Percentiles rank a stretch among this genome's conserved stretches.
These are phyloP conservation scores for Drosophila tsacasi DNA, from an alignment of 1,140 invertebrate species.

Conservation along the genomic window DNA sequence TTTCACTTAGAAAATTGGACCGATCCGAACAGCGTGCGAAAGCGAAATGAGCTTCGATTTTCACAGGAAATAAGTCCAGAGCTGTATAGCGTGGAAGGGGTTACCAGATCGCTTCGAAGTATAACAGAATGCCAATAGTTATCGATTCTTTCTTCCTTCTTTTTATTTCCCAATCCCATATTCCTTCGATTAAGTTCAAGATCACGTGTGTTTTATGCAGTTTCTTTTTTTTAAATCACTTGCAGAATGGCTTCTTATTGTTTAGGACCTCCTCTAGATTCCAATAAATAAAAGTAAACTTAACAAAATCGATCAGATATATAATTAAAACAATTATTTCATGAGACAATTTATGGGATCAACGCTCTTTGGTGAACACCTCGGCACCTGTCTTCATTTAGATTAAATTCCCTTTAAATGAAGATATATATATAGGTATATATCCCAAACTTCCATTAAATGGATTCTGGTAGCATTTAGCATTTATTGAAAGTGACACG, in stretches of 20 bases:
- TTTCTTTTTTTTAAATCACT: background rate
- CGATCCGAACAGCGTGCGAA: background rate
- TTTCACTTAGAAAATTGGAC: background rate
- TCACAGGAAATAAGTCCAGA: background rate
- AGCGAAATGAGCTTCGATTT: background rate
- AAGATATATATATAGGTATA: background rate
- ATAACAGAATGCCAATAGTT: background rate
- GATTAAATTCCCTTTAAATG: background rate
- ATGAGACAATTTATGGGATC: background rate
- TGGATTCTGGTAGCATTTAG: background rate
- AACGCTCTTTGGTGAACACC: background rate
- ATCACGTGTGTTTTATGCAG: background rate
- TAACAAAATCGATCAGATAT: background rate
- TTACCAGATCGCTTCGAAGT: background rate
- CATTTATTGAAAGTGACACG: background rate
- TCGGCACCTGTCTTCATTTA: too few relatives aligned
- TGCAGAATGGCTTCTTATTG: background rate
- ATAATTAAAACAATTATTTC: background rate
- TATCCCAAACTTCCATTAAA: background rate
- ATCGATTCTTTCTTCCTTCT: background rate
- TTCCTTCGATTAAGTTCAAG: background rate
- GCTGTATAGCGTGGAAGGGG: slow-evolving; percentile 1
- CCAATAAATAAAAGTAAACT: background rate
- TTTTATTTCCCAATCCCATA: background rate
- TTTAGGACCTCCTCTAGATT: background rate